These are phyloP conservation scores for Lepidocyrtinus sp. DNA, from an alignment of 2,888 invertebrate genomes.

Conservation along the genomic window DNA sequence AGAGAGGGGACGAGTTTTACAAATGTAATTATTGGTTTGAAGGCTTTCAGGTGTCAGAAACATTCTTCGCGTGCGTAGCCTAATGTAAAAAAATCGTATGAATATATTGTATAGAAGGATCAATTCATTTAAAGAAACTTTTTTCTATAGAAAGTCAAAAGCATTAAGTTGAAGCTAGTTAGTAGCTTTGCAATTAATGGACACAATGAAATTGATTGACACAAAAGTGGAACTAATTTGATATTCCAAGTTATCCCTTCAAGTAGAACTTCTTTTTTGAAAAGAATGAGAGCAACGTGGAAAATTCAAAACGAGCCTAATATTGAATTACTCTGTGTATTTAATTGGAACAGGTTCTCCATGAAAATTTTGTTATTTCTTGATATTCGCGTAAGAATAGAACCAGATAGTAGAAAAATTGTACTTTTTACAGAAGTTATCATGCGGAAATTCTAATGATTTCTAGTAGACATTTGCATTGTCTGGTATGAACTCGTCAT, in stretches of 20 bases:
- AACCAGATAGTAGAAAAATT: not conserved
- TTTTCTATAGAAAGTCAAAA: not conserved
- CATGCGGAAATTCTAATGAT: too few species aligned
- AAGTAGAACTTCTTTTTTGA: not conserved
- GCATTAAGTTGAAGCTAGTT: not conserved
- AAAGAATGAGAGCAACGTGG: too few species aligned
- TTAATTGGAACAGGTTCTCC: too few species aligned
- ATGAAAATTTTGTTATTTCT: not conserved
- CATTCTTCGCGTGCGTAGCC: conserved; percentile 1
- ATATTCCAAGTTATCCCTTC: not conserved
- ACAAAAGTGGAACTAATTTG: conserved; percentile 7
- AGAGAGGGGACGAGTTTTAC: too few species aligned
- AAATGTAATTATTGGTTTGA: not conserved
- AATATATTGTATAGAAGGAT: not conserved
- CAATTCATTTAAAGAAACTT: conserved; percentile 2
- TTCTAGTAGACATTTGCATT: too few species aligned
- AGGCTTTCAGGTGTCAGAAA: not conserved
- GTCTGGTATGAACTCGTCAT: too few species aligned
- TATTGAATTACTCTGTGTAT: too few species aligned
- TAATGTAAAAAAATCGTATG: too few species aligned
- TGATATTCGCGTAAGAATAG: not conserved
- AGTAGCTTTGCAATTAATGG: not conserved
- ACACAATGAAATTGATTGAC: not conserved
- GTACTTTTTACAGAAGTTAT: too few species aligned
- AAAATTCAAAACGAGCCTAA: too few species aligned